Evolutionary conservation across 2,888 invertebrate genomes (phyloP).

Genomic region (Limnephilus lunatus): DNA sequence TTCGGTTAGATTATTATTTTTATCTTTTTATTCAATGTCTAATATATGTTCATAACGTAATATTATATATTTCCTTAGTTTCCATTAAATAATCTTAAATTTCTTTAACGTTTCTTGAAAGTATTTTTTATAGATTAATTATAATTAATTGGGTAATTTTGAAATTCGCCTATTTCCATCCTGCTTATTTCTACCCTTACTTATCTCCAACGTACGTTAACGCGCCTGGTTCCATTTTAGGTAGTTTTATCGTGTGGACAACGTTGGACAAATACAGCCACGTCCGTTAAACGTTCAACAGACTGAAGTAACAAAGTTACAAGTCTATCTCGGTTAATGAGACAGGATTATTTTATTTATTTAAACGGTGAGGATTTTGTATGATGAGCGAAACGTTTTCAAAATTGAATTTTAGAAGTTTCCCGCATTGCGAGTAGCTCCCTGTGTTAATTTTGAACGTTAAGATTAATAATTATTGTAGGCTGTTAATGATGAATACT

Average conservation of each 20-base stretch:
- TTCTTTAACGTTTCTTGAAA: too few species aligned
- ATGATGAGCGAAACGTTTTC: background rate
- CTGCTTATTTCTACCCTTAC: background rate
- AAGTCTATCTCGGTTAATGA: background rate
- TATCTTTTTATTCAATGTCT: too few species aligned
- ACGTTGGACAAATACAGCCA: slow-evolving; percentile 18
- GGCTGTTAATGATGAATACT: too few species aligned
- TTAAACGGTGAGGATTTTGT: background rate
- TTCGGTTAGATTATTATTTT: too few species aligned
- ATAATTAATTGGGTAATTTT: background rate
- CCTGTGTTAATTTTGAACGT: background rate
- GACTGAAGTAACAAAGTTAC: background rate
- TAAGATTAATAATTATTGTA: background rate
- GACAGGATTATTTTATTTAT: background rate
- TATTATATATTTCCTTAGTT: too few species aligned
- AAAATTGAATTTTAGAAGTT: background rate
- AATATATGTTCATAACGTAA: too few species aligned
- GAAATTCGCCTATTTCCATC: background rate
- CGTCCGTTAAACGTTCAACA: slow-evolving; percentile 13
- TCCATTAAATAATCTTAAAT: too few species aligned
- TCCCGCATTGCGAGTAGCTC: background rate
- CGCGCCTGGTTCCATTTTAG: background rate
- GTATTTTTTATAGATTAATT: too few species aligned
- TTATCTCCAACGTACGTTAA: background rate
- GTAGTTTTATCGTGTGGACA: slow-evolving; percentile 18